These are phyloP conservation scores for Notothenia rossii DNA, from an alignment of 2,113 vertebrate species.

Conservation along the genomic window DNA sequence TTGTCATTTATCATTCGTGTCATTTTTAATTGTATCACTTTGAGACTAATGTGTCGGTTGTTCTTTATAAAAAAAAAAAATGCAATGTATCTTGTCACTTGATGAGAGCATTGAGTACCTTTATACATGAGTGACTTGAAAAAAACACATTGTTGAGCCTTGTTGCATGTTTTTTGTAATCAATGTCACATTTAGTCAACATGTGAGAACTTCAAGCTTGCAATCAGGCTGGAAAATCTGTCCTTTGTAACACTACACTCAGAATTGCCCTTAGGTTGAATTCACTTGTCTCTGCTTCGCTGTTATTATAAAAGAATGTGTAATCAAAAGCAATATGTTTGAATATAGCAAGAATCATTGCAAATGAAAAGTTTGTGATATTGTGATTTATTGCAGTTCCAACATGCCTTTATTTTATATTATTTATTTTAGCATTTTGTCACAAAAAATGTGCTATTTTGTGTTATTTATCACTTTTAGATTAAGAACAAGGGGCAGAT, in stretches of 20 bases:
- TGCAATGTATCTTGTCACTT: background rate
- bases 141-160: too few species aligned
- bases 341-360: background rate
- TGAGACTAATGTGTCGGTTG: background rate
- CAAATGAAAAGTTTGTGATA: too few species aligned
- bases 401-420: background rate
- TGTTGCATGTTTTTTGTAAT: background rate
- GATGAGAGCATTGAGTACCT: background rate
- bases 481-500: constrained; percentile 86
- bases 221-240: background rate
- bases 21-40: constrained; percentile 39
- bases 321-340: background rate
- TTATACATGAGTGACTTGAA: background rate
- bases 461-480: constrained; percentile 78
- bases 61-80: background rate
- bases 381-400: background rate
- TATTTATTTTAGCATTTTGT: background rate
- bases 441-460: background rate
- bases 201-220: background rate
- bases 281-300: background rate
- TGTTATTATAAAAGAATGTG: background rate
- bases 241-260: background rate
- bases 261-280: constrained; percentile 11
- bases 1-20: background rate
- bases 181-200: background rate